phyloP scores from a whole-genome alignment of 2,113 vertebrate genomes.

The Salvator merianae region DNA sequence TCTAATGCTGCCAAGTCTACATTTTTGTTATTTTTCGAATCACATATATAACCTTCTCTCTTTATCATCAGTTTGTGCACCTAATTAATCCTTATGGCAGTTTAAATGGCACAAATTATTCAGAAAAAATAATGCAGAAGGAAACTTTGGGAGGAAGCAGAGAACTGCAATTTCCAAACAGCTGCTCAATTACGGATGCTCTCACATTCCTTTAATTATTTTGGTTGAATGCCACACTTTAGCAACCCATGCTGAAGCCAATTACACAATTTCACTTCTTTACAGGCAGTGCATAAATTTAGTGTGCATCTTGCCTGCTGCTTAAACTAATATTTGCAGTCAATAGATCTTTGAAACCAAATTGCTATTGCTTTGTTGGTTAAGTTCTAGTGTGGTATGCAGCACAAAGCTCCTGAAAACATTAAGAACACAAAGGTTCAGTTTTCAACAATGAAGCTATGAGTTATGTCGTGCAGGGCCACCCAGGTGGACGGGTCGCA shows the following conservation, averaged over 20 bases:
- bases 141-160: conserved; percentile 26
- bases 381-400: conserved; percentile 15
- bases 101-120: conserved; percentile 32
- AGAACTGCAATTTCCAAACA: conserved; percentile 16
- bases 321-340: conserved; percentile 48
- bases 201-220: conserved; percentile 50
- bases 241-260: conserved; percentile 41
- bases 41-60: not conserved
- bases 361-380: conserved; percentile 42
- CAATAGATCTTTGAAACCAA: conserved; percentile 45
- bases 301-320: conserved; percentile 48
- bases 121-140: conserved; percentile 19
- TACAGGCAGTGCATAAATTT: conserved; percentile 47
- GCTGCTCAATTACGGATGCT: conserved; percentile 28
- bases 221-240: conserved; percentile 38
- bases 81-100: conserved; percentile 28
- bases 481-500: too few relatives aligned
- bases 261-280: conserved; percentile 52
- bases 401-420: conserved; percentile 28
- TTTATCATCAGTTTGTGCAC: conserved; percentile 2
- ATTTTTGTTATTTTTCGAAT: conserved; percentile 15
- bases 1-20: conserved; percentile 21
- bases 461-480: too few relatives aligned
- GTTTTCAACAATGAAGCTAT: conserved; percentile 22
- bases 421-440: conserved; percentile 16